phyloP scores from a whole-genome alignment of 2,797 vertebrate species.

The Xiphophorus birchmanni region DNA sequence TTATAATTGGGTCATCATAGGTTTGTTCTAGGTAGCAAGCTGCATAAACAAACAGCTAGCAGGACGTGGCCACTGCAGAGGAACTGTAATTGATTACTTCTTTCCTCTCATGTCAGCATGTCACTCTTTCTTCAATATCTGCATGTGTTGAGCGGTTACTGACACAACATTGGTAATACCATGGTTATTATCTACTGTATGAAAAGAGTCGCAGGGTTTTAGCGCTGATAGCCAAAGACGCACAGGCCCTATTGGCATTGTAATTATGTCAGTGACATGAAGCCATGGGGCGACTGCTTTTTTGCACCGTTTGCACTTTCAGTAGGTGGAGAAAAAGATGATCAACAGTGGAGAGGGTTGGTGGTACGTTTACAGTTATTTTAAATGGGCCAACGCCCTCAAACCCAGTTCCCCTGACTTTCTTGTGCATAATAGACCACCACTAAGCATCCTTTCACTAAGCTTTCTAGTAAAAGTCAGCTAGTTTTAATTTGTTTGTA shows the following conservation, averaged over 20 bases:
- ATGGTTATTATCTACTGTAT: conserved; percentile 43
- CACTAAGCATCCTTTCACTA: too few relatives aligned
- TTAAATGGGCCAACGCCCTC: too few relatives aligned
- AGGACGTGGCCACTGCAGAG: conserved; percentile 47
- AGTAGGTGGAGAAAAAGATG: conserved; percentile 7
- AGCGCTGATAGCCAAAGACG: conserved; percentile 38
- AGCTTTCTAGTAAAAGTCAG: neutral
- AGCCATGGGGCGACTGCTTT: neutral
- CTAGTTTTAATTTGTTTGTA: neutral
- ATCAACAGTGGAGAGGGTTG: too few relatives aligned
- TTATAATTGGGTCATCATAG: neutral
- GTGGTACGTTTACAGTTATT: too few relatives aligned
- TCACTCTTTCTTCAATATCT: neutral
- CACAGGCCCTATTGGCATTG: conserved; percentile 11
- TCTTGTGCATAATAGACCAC: too few relatives aligned
- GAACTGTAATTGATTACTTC: conserved; percentile 7
- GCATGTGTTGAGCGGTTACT: conserved; percentile 1
- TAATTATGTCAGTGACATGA: conserved; percentile 16
- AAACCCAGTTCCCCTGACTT: too few relatives aligned
- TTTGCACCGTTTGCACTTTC: conserved; percentile 11
- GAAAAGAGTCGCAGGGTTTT: conserved; percentile 28
- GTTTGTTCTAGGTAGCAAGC: neutral
- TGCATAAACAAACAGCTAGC: conserved; percentile 37
- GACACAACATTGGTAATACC: conserved; percentile 14
- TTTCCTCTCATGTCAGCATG: neutral